Conservation (phyloP, 2,888 invertebrate genomes). For the Platerodrilus igneus region DNA sequence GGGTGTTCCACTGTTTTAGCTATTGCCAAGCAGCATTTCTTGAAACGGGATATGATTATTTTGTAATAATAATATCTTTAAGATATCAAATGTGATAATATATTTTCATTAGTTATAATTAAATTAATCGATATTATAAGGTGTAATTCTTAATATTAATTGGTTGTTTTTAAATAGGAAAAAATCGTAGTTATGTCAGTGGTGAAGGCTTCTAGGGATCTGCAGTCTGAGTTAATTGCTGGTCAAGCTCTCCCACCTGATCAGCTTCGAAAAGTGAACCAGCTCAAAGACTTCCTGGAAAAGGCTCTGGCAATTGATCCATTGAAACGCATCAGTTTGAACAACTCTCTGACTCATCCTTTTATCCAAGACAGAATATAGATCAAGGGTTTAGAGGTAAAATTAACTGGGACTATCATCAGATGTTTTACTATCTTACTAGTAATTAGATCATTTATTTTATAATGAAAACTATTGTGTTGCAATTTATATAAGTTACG, state of each 20-base stretch:
- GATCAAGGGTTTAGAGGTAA: constrained; percentile 36
- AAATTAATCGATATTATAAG: too few species aligned
- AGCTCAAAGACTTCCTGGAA: constrained; percentile 88
- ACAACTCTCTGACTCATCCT: constrained; percentile 88
- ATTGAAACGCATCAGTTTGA: constrained; percentile 86
- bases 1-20: constrained; percentile 1
- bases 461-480: constrained; percentile 4
- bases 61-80: constrained; percentile 2
- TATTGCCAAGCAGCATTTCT: constrained; percentile 3
- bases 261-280: constrained; percentile 85
- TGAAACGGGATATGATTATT: constrained; percentile 5
- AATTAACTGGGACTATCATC: constrained; percentile 27
- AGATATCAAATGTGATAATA: constrained; percentile 1
- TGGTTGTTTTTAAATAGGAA: constrained; percentile 63
- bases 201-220: constrained; percentile 78
- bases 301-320: constrained; percentile 89
- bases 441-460: constrained; percentile 5
- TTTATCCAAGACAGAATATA: constrained; percentile 93
- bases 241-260: constrained; percentile 84
- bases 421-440: constrained; percentile 12
- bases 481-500: constrained; percentile 11
- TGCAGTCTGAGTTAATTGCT: constrained; percentile 82
- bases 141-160: constrained; percentile 8
- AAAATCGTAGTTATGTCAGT: constrained; percentile 94
- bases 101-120: too few species aligned